Conservation (phyloP, 2,797 vertebrate species). For the Myotis planiceps region DNA sequence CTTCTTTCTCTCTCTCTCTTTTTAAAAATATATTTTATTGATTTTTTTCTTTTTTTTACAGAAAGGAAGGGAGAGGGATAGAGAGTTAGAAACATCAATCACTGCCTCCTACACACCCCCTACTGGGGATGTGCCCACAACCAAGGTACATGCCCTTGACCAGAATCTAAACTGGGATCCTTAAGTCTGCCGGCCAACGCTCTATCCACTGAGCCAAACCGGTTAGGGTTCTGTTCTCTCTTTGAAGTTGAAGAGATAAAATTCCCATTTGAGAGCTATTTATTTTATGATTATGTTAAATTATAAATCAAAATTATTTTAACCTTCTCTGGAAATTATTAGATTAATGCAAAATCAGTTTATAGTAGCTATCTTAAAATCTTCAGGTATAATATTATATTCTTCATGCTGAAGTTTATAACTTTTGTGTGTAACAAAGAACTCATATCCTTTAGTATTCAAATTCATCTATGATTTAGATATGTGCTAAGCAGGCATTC, state of each 20-base stretch:
- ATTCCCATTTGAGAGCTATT: not conserved
- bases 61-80: too few relatives aligned
- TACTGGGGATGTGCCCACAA: too few relatives aligned
- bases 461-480: not conserved
- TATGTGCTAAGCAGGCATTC: not conserved
- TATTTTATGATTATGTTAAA: not conserved
- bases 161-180: too few relatives aligned
- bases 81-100: too few relatives aligned
- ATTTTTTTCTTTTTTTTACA: too few relatives aligned
- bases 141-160: too few relatives aligned
- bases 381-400: not conserved
- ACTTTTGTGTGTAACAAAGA: not conserved
- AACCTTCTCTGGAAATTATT: not conserved
- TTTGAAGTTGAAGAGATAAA: slow-evolving; percentile 36
- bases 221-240: not conserved
- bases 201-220: too few relatives aligned
- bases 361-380: not conserved
- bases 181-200: too few relatives aligned
- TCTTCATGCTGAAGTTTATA: not conserved
- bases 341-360: not conserved
- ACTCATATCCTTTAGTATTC: not conserved
- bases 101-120: too few relatives aligned
- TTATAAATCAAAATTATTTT: slow-evolving; percentile 33
- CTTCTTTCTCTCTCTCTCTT: not conserved
- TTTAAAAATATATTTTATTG: too few relatives aligned